Percentiles rank a stretch among this genome's conserved stretches.
Evolutionary conservation across 2,113 vertebrate genomes (phyloP).

Genomic region (Catharus bicknelli): DNA sequence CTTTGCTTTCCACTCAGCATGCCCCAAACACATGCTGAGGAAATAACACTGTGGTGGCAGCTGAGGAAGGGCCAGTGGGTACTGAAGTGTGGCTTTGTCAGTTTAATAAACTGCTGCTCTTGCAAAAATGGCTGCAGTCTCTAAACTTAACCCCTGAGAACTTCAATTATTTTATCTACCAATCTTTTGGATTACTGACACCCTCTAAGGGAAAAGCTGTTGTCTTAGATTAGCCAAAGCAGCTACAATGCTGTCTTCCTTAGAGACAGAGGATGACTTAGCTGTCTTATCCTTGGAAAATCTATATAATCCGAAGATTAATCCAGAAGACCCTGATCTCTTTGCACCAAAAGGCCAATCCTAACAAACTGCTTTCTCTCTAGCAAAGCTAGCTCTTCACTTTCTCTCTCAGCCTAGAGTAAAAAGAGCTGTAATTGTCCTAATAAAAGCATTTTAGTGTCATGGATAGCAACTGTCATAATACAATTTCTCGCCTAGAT

Average conservation of each 20-base stretch:
- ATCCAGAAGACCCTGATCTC: conserved; percentile 62
- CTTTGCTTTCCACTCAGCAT: neutral
- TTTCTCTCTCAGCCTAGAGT: conserved; percentile 53
- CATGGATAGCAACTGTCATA: conserved; percentile 58
- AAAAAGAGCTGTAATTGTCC: conserved; percentile 63
- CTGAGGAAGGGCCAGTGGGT: conserved; percentile 16
- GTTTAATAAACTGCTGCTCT: conserved; percentile 58
- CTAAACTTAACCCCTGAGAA: conserved; percentile 66
- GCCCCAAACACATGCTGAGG: neutral
- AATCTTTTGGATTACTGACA: conserved; percentile 69
- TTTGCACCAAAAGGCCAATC: conserved; percentile 52
- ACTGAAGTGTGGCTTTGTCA: conserved; percentile 60
- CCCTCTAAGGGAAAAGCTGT: conserved; percentile 66
- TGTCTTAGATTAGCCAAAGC: conserved; percentile 69
- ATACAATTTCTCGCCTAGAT: conserved; percentile 59
- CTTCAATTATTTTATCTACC: conserved; percentile 73
- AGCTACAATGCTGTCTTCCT: conserved; percentile 50
- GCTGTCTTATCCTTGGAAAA: conserved; percentile 66
- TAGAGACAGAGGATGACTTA: conserved; percentile 56
- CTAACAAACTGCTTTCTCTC: conserved; percentile 56
- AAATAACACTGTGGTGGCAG: neutral
- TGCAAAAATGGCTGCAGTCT: conserved; percentile 59
- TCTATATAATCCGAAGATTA: conserved; percentile 62
- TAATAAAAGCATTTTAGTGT: conserved; percentile 63
- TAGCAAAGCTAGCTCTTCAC: conserved; percentile 11